Conservation (phyloP, 1,140 invertebrate genomes). For the Hirudo medicinalis region DNA sequence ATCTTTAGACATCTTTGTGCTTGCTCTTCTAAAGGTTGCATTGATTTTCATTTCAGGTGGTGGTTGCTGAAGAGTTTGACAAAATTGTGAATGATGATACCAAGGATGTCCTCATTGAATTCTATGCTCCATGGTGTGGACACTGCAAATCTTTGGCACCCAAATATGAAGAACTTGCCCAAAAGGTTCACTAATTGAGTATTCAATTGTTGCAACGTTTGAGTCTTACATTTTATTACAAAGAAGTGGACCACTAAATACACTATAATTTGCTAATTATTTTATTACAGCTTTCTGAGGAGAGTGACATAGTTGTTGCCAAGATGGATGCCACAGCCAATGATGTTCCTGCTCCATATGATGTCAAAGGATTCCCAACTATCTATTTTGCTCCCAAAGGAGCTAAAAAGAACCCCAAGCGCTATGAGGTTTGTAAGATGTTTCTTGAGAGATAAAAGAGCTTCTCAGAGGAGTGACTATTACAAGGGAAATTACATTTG, state of each 20-base stretch:
- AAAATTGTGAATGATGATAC: constrained; percentile 78
- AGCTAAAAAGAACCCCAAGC: constrained; percentile 61
- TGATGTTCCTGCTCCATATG: constrained; percentile 80
- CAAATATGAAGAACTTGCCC: constrained; percentile 80
- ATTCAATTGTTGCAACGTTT: background rate
- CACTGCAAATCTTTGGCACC: constrained; percentile 90
- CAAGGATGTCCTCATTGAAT: constrained; percentile 89
- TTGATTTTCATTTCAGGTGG: constrained; percentile 46
- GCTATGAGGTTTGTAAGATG: constrained; percentile 60
- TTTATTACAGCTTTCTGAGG: constrained; percentile 54
- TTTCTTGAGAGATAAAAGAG: background rate
- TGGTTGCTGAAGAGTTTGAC: constrained; percentile 92
- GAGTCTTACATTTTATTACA: background rate
- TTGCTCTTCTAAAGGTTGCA: background rate
- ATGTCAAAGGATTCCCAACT: constrained; percentile 78
- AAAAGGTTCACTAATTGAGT: constrained; percentile 50
- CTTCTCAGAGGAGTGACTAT: no score
- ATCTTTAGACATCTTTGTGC: background rate
- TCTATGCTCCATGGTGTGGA: constrained; percentile 97
- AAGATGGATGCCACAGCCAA: constrained; percentile 98
- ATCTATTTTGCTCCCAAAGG: constrained; percentile 86
- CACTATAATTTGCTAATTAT: no score
- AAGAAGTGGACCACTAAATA: background rate
- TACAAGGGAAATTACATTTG: background rate
- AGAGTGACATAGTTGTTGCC: constrained; percentile 73